Evolutionary conservation across 2,888 invertebrate genomes (phyloP).

Genomic region (Gandaritis pyraliata): DNA sequence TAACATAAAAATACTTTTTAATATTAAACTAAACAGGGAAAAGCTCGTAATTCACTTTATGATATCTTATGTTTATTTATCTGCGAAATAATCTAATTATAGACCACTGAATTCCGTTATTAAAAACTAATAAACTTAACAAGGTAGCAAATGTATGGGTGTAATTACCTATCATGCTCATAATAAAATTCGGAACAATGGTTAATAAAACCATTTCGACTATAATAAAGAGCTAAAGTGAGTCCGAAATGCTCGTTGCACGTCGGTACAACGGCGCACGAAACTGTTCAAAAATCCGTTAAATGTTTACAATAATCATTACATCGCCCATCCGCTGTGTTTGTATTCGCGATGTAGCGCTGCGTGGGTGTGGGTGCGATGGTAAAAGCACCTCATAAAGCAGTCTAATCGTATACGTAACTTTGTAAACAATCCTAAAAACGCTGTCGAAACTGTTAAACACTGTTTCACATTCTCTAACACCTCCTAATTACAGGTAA

Average conservation of each 20-base stretch:
- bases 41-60: too few species aligned
- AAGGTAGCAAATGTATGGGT: conserved; percentile 20
- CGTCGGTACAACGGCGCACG: conserved; percentile 40
- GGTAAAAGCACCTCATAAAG: conserved; percentile 70
- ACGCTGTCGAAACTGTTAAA: conserved; percentile 67
- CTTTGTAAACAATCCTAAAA: conserved; percentile 67
- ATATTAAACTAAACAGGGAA: too few species aligned
- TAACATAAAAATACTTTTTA: background rate
- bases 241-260: conserved; percentile 33
- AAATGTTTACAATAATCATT: conserved; percentile 71
- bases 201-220: conserved; percentile 41
- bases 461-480: conserved; percentile 76
- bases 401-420: conserved; percentile 66
- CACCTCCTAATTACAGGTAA: conserved; percentile 82
- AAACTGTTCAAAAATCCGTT: conserved; percentile 55
- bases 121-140: conserved; percentile 16
- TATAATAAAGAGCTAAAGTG: conserved; percentile 35
- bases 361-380: conserved; percentile 66
- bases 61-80: too few species aligned
- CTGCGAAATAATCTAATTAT: background rate
- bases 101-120: conserved; percentile 5
- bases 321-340: conserved; percentile 59
- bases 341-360: conserved; percentile 67
- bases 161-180: conserved; percentile 25
- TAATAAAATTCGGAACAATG: conserved; percentile 38